Base-by-base conservation (phyloP, 2,113 vertebrate species). In the Rhinogobius similis region DNA sequence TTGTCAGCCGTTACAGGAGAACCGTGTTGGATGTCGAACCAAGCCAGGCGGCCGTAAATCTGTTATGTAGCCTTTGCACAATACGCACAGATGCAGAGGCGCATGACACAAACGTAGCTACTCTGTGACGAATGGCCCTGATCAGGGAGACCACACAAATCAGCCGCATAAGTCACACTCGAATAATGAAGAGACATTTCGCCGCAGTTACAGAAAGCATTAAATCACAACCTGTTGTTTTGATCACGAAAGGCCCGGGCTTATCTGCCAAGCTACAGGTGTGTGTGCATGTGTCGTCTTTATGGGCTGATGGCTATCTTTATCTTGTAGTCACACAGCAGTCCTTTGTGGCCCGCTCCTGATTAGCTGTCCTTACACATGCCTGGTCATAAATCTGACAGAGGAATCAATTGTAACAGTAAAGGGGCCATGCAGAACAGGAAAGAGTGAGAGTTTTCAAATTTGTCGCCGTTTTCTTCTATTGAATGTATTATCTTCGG, bases 141-240 rank as follows among this genome's bases (percentile, higher is more conserved):
- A 87, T 89, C 85, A 84, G 67, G 75, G 73, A 78, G 52, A n/a
- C 61, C 21, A 56, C 73, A 87, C 88, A 89, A 87, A 87, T 88
- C 87, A 86, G 65, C 77, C 21, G 66, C 48, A 53, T 48, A 66
- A 27, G 68, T 68, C 62, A 38, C 27, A 56, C 21, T 18, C 26
- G 56, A 26, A 79, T 77, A 76, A 88, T 87, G 79, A 85, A 81
- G 26, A 70, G 78, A 77, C 79, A 82, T 89, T 92, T 85, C 88
- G 82, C 75, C 76, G 76, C 90, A 90, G 86, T 91, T 90, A 88
- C 86, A 83, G 79, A 75, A 83, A 88, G 91, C 86, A 85, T 77
- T 92, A 91, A 92, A 92, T 93, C 89, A 90, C 84, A 87, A 88
- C 81, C 88, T 86, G 87, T 89, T 90, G 90, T 90, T 88, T 84